Evolutionary conservation across 1,140 invertebrate species (phyloP).

Genomic region (Drosophila rhopaloa): DNA sequence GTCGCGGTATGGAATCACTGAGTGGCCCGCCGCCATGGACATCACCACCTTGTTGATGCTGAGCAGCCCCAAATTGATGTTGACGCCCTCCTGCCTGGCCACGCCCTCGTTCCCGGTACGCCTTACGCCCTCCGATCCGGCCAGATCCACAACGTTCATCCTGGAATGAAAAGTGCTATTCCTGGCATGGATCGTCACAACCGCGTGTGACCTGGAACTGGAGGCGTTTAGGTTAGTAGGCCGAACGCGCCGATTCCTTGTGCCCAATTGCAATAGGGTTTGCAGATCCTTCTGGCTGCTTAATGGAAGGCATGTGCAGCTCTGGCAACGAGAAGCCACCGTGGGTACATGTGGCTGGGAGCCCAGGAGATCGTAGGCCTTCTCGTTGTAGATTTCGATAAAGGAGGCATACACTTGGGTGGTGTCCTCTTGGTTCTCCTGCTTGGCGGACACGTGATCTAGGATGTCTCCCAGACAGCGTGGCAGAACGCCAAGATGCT

Average conservation of each 20-base stretch:
- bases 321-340: background rate
- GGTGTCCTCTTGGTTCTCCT: background rate
- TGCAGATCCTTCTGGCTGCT: background rate
- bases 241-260: background rate
- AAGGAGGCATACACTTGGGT: slow-evolving; percentile 3
- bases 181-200: background rate
- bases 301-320: background rate
- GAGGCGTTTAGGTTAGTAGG: background rate
- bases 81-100: slow-evolving; percentile 11
- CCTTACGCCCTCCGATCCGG: background rate
- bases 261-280: background rate
- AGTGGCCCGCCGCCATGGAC: slow-evolving; percentile 2
- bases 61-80: slow-evolving; percentile 1
- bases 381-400: slow-evolving; percentile 4
- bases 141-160: slow-evolving; percentile 1
- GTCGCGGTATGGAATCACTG: slow-evolving; percentile 5
- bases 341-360: background rate
- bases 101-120: slow-evolving; percentile 1
- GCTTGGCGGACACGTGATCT: background rate
- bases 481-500: background rate
- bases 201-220: slow-evolving; percentile 2
- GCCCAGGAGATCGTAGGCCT: slow-evolving; percentile 3
- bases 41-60: slow-evolving; percentile 11
- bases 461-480: background rate
- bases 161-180: background rate